Percentiles rank a stretch among this genome's conserved stretches.
These are phyloP conservation scores for Embiotoca jacksoni DNA, from an alignment of 2,113 vertebrate genomes.

Conservation along the genomic window DNA sequence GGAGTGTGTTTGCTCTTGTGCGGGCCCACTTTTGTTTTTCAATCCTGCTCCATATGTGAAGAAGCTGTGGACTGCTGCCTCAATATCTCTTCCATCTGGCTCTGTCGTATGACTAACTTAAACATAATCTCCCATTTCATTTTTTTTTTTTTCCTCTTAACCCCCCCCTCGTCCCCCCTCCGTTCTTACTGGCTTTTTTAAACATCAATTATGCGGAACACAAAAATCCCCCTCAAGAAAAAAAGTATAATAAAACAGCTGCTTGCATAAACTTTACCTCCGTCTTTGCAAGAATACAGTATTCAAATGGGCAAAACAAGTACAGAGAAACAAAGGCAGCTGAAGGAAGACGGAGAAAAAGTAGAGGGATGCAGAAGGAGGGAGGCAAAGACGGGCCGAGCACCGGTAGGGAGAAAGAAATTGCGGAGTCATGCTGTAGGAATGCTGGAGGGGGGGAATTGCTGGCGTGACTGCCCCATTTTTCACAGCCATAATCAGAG, in stretches of 20 bases:
- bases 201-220: slow-evolving; percentile 31
- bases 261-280: slow-evolving; percentile 51
- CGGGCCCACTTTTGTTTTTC: slow-evolving; percentile 59
- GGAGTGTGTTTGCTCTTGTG: slow-evolving; percentile 70
- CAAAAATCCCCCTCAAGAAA: slow-evolving; percentile 41
- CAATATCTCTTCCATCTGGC: slow-evolving; percentile 49
- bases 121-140: slow-evolving; percentile 25
- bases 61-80: slow-evolving; percentile 37
- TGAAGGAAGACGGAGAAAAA: slow-evolving; percentile 66
- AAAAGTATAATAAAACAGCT: slow-evolving; percentile 24
- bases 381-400: slow-evolving; percentile 59
- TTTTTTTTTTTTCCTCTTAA: not conserved
- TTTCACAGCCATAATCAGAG: slow-evolving; percentile 88
- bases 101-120: slow-evolving; percentile 22
- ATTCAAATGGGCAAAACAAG: slow-evolving; percentile 55
- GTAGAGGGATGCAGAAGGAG: slow-evolving; percentile 48
- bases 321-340: slow-evolving; percentile 46
- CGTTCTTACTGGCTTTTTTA: not conserved
- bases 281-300: slow-evolving; percentile 28
- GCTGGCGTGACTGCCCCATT: slow-evolving; percentile 86
- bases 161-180: not conserved
- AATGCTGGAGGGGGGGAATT: slow-evolving; percentile 83
- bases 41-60: slow-evolving; percentile 61
- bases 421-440: slow-evolving; percentile 86
- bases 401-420: slow-evolving; percentile 78